These are phyloP conservation scores for Clarias pachynema DNA, from an alignment of 2,797 vertebrate species.

Conservation along the genomic window DNA sequence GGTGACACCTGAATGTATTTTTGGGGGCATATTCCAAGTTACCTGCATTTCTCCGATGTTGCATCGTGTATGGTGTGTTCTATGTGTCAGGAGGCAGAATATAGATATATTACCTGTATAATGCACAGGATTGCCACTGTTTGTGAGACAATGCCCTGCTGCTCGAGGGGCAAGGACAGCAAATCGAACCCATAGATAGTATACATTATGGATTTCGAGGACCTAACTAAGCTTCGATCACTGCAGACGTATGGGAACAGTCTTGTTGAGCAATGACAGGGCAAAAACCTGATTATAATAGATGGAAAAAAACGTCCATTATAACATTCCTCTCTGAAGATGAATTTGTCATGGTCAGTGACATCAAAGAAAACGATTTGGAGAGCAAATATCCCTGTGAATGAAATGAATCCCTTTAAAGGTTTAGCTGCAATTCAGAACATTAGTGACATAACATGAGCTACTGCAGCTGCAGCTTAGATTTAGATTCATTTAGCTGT, in stretches of 20 bases:
- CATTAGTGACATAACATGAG: slow-evolving; percentile 2
- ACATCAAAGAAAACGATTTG: slow-evolving; percentile 50
- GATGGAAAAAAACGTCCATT: slow-evolving; percentile 56
- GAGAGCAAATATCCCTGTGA: background rate
- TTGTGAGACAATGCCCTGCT: slow-evolving; percentile 20
- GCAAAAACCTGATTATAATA: slow-evolving; percentile 52
- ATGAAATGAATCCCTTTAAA: background rate
- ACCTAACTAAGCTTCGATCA: slow-evolving; percentile 54
- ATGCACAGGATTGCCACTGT: slow-evolving; percentile 36
- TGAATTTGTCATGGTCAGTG: slow-evolving; percentile 64
- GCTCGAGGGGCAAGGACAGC: slow-evolving; percentile 13
- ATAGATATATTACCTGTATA: slow-evolving; percentile 46
- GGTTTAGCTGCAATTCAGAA: slow-evolving; percentile 15
- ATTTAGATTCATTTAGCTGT: background rate
- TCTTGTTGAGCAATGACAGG: slow-evolving; percentile 58
- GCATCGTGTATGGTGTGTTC: slow-evolving; percentile 32
- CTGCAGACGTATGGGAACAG: slow-evolving; percentile 60
- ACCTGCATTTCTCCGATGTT: slow-evolving; percentile 2
- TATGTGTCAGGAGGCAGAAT: slow-evolving; percentile 35
- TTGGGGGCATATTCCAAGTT: slow-evolving; percentile 15
- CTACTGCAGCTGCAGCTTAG: slow-evolving; percentile 29
- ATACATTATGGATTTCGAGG: slow-evolving; percentile 35
- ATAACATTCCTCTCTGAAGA: slow-evolving; percentile 66
- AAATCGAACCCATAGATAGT: slow-evolving; percentile 15
- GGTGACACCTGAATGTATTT: slow-evolving; percentile 6